Evolutionary conservation across 2,113 vertebrate species (phyloP), one percentile per base, ranked within the genome.

Genomic region (Perca fluviatilis): DNA sequence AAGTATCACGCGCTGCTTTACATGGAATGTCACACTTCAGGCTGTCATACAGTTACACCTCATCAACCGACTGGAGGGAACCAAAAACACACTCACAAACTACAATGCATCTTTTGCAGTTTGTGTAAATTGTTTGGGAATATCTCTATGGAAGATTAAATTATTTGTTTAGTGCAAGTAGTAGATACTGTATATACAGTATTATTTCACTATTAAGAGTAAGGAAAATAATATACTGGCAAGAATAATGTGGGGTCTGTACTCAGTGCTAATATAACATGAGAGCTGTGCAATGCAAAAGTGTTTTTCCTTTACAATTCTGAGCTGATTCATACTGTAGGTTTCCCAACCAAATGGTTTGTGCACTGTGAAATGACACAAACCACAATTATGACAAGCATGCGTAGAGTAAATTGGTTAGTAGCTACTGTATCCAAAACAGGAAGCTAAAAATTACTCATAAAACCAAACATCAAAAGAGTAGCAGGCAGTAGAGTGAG

Each of bases 391-490:
- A 73, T 63, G 14, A 64, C 15, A 70, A 50, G 71, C 53, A 64
- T 30, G 25, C 23, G 4, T 62, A 16, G 67, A 85, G 19, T 54
- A 25, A 60, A 81, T 77, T 49, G n/a, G 74, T 71, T 47, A 71
- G 62, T 69, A 74, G 77, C 82, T 61, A 53, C 25, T 43, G 53
- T 63, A 7, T 69, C 69, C 73, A 77, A 84, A 85, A 80, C 70
- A 84, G 80, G 82, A 86, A 82, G 69, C 66, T 54, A 87, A 80
- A 91, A 82, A 79, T 79, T 33, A 79, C 77, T 86, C 75, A 80
- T 89, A 86, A 93, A 94, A 86, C 21, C 19, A 15, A 85, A 91
- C 86, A 92, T 93, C 89, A 92, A 93, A 93, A 8, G 82, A 84
- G 49, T 47, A 88, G 81, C 58, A 80, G 60, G 79, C 51, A 64